phyloP scores from a whole-genome alignment of 2,113 vertebrate species.

The Pithys albifrons region DNA sequence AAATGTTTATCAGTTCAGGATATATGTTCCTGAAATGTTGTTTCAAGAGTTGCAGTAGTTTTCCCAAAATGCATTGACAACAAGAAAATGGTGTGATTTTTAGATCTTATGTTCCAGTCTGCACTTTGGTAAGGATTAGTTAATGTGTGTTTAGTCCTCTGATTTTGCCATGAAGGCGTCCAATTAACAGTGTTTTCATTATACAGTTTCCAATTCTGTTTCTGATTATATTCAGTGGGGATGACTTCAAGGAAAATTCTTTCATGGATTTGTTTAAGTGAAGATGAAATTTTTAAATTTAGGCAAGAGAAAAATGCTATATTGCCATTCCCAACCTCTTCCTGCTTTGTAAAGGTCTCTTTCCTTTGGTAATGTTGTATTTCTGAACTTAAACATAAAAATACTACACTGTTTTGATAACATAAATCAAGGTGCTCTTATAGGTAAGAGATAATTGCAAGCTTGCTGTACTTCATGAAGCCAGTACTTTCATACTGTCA shows the following conservation, averaged over 20 bases:
- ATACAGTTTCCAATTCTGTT: not conserved
- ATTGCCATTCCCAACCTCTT: not conserved
- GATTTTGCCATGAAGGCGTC: not conserved
- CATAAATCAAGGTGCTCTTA: not conserved
- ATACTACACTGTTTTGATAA: not conserved
- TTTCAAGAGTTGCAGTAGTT: not conserved
- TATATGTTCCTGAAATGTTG: not conserved
- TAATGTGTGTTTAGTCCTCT: not conserved
- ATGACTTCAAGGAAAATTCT: not conserved
- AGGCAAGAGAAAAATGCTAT: not conserved
- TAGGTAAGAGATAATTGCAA: not conserved
- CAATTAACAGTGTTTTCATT: not conserved
- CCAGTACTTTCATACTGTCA: not conserved
- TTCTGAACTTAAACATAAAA: not conserved
- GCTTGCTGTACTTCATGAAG: not conserved
- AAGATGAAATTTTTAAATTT: not conserved
- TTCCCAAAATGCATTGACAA: not conserved
- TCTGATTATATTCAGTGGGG: not conserved
- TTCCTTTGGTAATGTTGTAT: not conserved
- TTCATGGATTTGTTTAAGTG: not conserved
- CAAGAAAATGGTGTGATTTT: not conserved
- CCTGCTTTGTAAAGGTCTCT: not conserved
- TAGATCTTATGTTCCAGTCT: not conserved
- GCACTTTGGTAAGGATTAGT: not conserved
- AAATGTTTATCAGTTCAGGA: not conserved